phyloP scores from a whole-genome alignment of 2,888 invertebrate species.

The Sphinx pinastri region DNA sequence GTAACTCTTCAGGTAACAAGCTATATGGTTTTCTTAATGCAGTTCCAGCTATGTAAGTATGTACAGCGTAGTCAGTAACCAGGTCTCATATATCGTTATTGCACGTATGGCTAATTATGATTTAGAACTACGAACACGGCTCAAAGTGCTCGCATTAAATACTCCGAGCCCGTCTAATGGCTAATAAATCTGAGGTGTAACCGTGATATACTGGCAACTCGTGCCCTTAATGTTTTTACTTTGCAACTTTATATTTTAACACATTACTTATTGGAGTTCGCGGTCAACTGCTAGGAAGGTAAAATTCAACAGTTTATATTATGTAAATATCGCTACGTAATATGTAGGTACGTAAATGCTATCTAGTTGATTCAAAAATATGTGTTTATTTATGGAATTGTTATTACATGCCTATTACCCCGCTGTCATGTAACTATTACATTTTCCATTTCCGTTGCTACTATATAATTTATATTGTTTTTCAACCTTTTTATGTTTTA shows the following conservation, averaged over 20 bases:
- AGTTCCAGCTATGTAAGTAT: neutral
- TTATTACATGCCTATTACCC: too few species aligned
- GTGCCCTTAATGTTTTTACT: conserved; percentile 55
- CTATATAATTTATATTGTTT: too few species aligned
- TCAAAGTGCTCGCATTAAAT: conserved; percentile 62
- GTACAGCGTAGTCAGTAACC: neutral
- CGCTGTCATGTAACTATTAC: too few species aligned
- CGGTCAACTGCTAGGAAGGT: conserved; percentile 15
- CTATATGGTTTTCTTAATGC: too few species aligned
- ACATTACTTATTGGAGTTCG: conserved; percentile 25
- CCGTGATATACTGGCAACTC: conserved; percentile 57
- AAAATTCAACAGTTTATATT: neutral
- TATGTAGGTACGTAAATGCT: too few species aligned
- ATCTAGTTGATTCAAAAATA: too few species aligned
- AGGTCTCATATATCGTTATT: conserved; percentile 14
- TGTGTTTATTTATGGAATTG: neutral
- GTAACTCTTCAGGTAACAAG: too few species aligned
- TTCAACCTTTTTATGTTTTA: too few species aligned
- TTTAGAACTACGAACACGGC: conserved; percentile 51
- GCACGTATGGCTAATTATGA: conserved; percentile 59
- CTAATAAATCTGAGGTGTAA: conserved; percentile 61
- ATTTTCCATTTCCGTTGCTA: too few species aligned
- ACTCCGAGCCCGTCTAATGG: conserved; percentile 59
- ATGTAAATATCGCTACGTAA: too few species aligned
- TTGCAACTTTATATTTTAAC: conserved; percentile 42